Percentiles rank a stretch among this genome's conserved stretches.
Conservation (phyloP, 2,113 vertebrate species). For the Morone chrysops region DNA sequence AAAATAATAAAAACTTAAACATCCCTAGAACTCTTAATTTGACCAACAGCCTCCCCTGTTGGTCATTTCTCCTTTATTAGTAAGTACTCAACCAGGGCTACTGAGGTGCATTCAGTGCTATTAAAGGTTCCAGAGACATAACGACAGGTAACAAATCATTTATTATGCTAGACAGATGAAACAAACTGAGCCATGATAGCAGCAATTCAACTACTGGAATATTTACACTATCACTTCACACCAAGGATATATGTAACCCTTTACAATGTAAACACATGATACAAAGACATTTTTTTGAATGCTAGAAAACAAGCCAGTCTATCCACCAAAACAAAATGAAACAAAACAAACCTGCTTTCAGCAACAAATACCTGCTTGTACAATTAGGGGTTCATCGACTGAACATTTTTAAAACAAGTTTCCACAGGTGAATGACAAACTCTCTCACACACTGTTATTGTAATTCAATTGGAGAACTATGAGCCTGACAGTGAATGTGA, state of each 20-base stretch:
- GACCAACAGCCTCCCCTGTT: slow-evolving; percentile 58
- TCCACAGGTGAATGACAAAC: slow-evolving; percentile 63
- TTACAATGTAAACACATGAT: slow-evolving; percentile 87
- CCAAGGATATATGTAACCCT: slow-evolving; percentile 80
- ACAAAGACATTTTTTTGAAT: slow-evolving; percentile 74
- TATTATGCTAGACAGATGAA: slow-evolving; percentile 84
- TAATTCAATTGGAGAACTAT: slow-evolving; percentile 53
- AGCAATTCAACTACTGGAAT: slow-evolving; percentile 85
- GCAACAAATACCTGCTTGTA: slow-evolving; percentile 62
- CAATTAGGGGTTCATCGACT: slow-evolving; percentile 44
- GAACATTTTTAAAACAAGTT: slow-evolving; percentile 52
- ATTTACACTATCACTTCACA: slow-evolving; percentile 85
- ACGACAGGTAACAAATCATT: slow-evolving; percentile 80
- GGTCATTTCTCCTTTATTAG: neutral
- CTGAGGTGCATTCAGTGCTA: neutral
- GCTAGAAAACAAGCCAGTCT: slow-evolving; percentile 75
- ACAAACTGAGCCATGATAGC: slow-evolving; percentile 84
- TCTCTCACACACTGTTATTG: slow-evolving; percentile 10
- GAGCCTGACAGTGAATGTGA: slow-evolving; percentile 51
- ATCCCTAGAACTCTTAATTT: neutral
- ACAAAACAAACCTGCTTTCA: slow-evolving; percentile 59
- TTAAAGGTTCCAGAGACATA: neutral
- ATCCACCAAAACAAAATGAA: slow-evolving; percentile 54
- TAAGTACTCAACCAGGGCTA: neutral
- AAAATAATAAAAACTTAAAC: neutral